Conservation (phyloP, 2,888 invertebrate genomes). For the Erynnis tages region DNA sequence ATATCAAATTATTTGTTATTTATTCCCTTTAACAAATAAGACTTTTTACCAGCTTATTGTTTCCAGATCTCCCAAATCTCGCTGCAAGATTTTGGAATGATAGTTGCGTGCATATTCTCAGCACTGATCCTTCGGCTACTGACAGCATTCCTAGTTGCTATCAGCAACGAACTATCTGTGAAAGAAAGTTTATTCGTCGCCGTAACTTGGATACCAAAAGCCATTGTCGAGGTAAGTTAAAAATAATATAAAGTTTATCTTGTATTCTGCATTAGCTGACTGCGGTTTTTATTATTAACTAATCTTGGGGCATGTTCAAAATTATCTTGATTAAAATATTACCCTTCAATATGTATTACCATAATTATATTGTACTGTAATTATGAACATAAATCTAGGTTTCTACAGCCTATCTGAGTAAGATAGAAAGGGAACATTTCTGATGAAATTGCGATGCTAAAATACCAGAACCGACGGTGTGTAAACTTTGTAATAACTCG, state of each 20-base stretch:
- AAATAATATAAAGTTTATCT: not conserved
- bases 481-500: slow-evolving; percentile 6
- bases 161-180: slow-evolving; percentile 60
- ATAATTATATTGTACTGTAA: too few relatives aligned
- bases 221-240: slow-evolving; percentile 68
- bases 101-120: slow-evolving; percentile 59
- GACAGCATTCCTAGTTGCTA: slow-evolving; percentile 64
- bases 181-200: slow-evolving; percentile 69
- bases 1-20: too few relatives aligned
- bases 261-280: too few relatives aligned
- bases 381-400: too few relatives aligned
- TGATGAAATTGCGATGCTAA: too few relatives aligned
- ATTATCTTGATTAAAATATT: too few relatives aligned
- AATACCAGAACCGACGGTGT: not conserved
- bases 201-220: slow-evolving; percentile 75
- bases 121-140: slow-evolving; percentile 62
- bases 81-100: slow-evolving; percentile 54
- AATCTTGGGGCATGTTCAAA: too few relatives aligned
- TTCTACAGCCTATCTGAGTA: too few relatives aligned
- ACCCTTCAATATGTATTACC: too few relatives aligned
- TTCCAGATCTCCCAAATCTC: slow-evolving; percentile 59
- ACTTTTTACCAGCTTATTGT: not conserved
- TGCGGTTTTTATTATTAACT: too few relatives aligned
- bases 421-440: too few relatives aligned
- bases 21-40: too few relatives aligned